These are phyloP conservation scores for Vombatus ursinus DNA, from an alignment of 2,113 vertebrate species.

Conservation along the genomic window DNA sequence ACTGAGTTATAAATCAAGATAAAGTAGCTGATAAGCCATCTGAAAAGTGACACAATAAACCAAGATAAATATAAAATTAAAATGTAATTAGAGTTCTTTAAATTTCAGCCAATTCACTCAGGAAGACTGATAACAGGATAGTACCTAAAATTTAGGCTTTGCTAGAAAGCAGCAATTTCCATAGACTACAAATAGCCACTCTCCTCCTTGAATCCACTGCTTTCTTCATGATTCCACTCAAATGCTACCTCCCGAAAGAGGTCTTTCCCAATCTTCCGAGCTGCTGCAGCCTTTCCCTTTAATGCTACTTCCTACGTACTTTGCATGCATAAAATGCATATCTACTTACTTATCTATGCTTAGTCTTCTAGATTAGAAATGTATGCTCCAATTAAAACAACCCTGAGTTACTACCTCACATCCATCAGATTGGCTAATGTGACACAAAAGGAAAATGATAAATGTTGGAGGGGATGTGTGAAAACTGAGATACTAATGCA, in stretches of 20 bases:
- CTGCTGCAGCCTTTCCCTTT: not conserved
- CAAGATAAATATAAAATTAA: constrained; percentile 49
- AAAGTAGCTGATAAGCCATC: constrained; percentile 26
- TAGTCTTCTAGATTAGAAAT: not conserved
- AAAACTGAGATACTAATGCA: no score
- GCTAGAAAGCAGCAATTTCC: not conserved
- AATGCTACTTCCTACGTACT: not conserved
- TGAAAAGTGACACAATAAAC: constrained; percentile 36
- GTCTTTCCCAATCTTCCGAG: not conserved
- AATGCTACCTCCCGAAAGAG: not conserved
- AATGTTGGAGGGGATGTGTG: no score
- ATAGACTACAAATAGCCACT: constrained; percentile 39
- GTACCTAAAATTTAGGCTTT: not conserved
- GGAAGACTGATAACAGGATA: constrained; percentile 1
- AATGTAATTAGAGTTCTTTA: constrained; percentile 21
- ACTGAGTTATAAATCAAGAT: constrained; percentile 31
- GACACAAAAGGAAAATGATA: no score
- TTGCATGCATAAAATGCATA: not conserved
- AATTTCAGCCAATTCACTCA: constrained; percentile 20
- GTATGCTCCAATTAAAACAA: not conserved
- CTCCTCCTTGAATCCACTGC: not conserved
- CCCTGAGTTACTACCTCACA: no score
- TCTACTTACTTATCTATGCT: not conserved
- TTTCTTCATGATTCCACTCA: constrained; percentile 15
- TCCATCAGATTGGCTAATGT: no score